phyloP scores from a whole-genome alignment of 2,797 vertebrate genomes.

The Silurus aristotelis region DNA sequence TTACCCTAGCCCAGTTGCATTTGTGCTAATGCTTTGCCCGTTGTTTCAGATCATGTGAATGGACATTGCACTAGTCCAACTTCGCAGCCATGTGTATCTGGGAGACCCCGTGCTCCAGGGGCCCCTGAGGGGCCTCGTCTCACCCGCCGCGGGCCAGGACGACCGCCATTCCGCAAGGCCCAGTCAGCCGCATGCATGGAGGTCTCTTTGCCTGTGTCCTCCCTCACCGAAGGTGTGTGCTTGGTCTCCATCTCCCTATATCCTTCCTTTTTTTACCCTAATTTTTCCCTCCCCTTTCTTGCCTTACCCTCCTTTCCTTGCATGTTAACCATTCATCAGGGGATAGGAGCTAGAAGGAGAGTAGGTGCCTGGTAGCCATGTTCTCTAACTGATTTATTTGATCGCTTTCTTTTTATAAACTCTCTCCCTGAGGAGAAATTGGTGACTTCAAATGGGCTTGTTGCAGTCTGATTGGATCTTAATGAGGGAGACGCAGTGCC shows the following conservation, averaged over 20 bases:
- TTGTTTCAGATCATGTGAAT: conserved; percentile 94
- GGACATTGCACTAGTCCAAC: conserved; percentile 97
- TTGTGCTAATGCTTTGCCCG: conserved; percentile 77
- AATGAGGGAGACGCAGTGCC: conserved; percentile 29
- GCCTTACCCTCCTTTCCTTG: conserved; percentile 20
- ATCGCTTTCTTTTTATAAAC: conserved; percentile 46
- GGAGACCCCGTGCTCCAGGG: conserved; percentile 86
- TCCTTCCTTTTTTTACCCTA: conserved; percentile 44
- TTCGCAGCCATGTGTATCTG: conserved; percentile 87
- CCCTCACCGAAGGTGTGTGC: conserved; percentile 94
- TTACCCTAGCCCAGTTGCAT: conserved; percentile 50
- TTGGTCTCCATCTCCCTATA: conserved; percentile 62
- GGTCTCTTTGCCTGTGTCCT: conserved; percentile 92
- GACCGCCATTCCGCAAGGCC: conserved; percentile 97
- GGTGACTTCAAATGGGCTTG: conserved; percentile 39
- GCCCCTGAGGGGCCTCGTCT: conserved; percentile 88
- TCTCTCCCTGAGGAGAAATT: conserved; percentile 33
- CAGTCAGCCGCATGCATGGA: conserved; percentile 99
- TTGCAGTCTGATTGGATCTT: conserved; percentile 3
- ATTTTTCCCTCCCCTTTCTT: neutral
- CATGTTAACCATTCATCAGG: conserved; percentile 49
- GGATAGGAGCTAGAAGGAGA: conserved; percentile 45
- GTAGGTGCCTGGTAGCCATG: conserved; percentile 34
- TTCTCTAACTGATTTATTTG: conserved; percentile 40
- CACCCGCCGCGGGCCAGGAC: conserved; percentile 89